Percentiles rank a stretch among this genome's conserved stretches.
Evolutionary conservation across 1,140 invertebrate genomes (phyloP).

Genomic region (Brachionus rotundiformis): DNA sequence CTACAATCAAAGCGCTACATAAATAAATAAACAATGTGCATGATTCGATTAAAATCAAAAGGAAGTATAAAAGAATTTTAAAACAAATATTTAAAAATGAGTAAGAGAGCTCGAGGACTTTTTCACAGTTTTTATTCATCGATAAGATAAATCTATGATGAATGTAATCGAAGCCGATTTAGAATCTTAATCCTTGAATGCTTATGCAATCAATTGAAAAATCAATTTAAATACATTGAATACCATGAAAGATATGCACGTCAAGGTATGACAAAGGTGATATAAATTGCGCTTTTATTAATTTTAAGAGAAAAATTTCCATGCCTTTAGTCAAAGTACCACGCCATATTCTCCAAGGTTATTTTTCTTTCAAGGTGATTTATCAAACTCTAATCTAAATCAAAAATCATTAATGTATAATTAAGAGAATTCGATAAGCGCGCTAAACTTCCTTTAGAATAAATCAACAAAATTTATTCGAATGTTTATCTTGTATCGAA

Average conservation of each 20-base stretch:
- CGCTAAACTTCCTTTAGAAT: background rate
- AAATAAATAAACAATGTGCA: constrained; percentile 24
- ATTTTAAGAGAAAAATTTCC: constrained; percentile 1
- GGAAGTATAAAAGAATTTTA: background rate
- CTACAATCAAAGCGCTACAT: background rate
- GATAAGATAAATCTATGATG: constrained; percentile 40
- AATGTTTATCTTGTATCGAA: background rate
- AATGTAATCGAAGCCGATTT: background rate
- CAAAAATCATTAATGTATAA: constrained; percentile 40
- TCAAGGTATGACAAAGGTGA: background rate
- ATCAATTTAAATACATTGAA: background rate
- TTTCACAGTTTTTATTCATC: constrained; percentile 27
- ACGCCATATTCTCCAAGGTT: constrained; percentile 11
- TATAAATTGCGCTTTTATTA: background rate
- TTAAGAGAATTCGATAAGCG: constrained; percentile 17
- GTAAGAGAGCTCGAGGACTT: constrained; percentile 2
- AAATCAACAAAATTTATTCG: constrained; percentile 16
- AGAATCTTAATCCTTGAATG: background rate
- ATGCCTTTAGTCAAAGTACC: background rate
- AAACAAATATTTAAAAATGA: constrained; percentile 37
- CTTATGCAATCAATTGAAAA: constrained; percentile 20
- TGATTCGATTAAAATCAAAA: constrained; percentile 12
- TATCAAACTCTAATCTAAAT: constrained; percentile 32
- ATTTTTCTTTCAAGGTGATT: background rate
- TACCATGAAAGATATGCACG: background rate